Evolutionary conservation across 2,797 vertebrate species (phyloP).

Genomic region (Clarias pachynema): DNA sequence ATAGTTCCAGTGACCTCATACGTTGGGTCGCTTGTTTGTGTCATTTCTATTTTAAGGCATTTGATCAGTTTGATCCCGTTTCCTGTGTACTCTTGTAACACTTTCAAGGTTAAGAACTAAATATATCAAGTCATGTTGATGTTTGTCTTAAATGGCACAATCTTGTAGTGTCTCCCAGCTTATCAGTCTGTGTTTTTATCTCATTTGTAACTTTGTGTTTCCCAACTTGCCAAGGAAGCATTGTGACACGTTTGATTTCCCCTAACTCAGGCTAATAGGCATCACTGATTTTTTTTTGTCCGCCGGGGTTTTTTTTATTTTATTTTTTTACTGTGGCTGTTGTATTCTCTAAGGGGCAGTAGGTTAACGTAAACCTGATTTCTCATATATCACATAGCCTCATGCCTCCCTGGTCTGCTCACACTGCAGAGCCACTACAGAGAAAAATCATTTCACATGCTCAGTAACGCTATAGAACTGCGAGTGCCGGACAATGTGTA

Average conservation of each 20-base stretch:
- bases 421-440: not conserved
- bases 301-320: constrained; percentile 53
- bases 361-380: constrained; percentile 60
- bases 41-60: constrained; percentile 27
- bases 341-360: constrained; percentile 38
- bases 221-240: constrained; percentile 64
- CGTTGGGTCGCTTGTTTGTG: constrained; percentile 3
- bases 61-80: constrained; percentile 21
- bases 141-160: constrained; percentile 12
- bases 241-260: constrained; percentile 71
- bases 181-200: constrained; percentile 48
- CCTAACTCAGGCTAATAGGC: constrained; percentile 63
- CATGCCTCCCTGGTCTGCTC: constrained; percentile 36
- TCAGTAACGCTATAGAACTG: not conserved
- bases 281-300: constrained; percentile 65
- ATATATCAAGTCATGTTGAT: constrained; percentile 28
- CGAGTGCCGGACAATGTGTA: constrained; percentile 22
- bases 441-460: constrained; percentile 23
- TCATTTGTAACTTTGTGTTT: constrained; percentile 51
- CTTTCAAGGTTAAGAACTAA: constrained; percentile 14
- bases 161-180: constrained; percentile 47
- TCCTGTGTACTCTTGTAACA: constrained; percentile 10
- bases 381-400: constrained; percentile 46
- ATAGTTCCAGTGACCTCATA: constrained; percentile 14
- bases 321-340: constrained; percentile 56